Conservation (phyloP, 2,113 vertebrate genomes). For the Gambusia affinis region DNA sequence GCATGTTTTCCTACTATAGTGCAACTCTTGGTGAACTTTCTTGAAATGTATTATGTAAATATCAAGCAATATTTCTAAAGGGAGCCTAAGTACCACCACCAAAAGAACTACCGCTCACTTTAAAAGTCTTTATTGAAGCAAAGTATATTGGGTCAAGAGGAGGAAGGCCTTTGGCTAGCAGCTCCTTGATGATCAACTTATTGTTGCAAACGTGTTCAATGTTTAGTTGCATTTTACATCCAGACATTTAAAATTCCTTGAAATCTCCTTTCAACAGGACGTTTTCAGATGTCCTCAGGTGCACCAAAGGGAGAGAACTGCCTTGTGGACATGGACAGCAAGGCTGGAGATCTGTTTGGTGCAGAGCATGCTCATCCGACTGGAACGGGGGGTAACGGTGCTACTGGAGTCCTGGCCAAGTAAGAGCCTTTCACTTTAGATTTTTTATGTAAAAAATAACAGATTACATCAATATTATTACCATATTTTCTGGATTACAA, state of each 20-base stretch:
- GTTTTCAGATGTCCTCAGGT: constrained; percentile 60
- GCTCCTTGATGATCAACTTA: no score
- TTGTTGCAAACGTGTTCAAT: neutral
- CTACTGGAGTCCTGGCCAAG: constrained; percentile 68
- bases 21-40: no score
- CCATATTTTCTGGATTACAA: no score
- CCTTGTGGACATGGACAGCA: constrained; percentile 76
- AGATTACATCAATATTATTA: neutral
- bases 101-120: no score
- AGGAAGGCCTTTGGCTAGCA: no score
- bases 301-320: constrained; percentile 67
- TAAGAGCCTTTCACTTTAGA: constrained; percentile 21
- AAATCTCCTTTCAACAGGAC: neutral
- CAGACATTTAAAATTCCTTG: neutral
- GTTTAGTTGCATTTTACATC: neutral
- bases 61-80: no score
- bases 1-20: no score
- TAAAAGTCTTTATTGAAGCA: no score
- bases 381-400: constrained; percentile 46
- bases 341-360: constrained; percentile 72
- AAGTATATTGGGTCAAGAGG: no score
- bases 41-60: no score
- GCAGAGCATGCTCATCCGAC: constrained; percentile 72
- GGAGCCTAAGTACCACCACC: no score
- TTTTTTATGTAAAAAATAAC: neutral